Evolutionary conservation across 2,888 invertebrate species (phyloP).

Genomic region (Phorcus lineatus): DNA sequence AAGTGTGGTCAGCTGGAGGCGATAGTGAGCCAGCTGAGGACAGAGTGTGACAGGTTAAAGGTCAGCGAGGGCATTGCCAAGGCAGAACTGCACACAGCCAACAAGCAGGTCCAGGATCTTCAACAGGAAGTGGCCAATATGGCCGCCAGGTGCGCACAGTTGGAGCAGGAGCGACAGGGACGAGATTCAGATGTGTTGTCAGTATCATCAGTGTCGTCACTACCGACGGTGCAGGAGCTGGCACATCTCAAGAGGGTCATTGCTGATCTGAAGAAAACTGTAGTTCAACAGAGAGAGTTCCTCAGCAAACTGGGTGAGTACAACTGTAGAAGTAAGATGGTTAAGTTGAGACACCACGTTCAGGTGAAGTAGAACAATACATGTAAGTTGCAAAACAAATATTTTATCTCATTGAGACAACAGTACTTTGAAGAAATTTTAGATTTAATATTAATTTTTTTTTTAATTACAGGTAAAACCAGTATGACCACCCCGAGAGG

Average conservation of each 20-base stretch:
- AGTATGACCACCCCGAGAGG: too few species aligned
- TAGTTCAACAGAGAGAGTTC: not conserved
- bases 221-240: not conserved
- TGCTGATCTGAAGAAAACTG: not conserved
- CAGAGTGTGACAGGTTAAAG: not conserved
- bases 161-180: not conserved
- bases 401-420: too few species aligned
- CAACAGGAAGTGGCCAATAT: not conserved
- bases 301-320: not conserved
- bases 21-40: not conserved
- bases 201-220: not conserved
- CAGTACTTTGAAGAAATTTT: too few species aligned
- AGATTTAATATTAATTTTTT: too few species aligned
- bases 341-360: not conserved
- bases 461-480: too few species aligned
- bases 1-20: not conserved
- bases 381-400: not conserved
- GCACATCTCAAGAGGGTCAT: conserved; percentile 1
- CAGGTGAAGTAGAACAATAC: not conserved
- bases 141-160: not conserved
- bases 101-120: not conserved
- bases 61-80: not conserved
- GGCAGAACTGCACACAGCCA: not conserved
- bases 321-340: too few species aligned
- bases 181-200: not conserved